phyloP scores from a whole-genome alignment of 2,888 invertebrate species.

The Oxystoma pomonae region DNA sequence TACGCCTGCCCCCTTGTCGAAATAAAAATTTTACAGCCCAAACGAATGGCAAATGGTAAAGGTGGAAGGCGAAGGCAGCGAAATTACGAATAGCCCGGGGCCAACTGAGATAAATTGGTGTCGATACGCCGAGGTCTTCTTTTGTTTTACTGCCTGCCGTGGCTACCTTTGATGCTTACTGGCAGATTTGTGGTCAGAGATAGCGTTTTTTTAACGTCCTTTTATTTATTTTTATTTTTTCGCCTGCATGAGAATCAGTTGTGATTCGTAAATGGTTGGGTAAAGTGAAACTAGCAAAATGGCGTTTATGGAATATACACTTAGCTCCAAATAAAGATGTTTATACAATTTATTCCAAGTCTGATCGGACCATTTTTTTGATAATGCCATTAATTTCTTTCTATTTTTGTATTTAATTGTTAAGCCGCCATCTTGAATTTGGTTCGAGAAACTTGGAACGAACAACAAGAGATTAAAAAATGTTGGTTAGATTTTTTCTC shows the following conservation, averaged over 20 bases:
- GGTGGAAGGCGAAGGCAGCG: not conserved
- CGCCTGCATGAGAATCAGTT: not conserved
- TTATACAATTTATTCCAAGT: no score
- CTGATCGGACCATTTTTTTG: no score
- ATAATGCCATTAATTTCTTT: no score
- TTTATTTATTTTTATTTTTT: not conserved
- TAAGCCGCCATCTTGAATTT: no score
- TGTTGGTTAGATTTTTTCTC: no score
- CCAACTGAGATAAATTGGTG: slow-evolving; percentile 14
- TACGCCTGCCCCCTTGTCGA: not conserved
- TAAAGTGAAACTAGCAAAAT: no score
- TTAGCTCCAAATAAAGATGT: no score
- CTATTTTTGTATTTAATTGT: no score
- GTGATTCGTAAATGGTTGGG: no score
- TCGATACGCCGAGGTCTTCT: slow-evolving; percentile 10
- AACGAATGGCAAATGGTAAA: not conserved
- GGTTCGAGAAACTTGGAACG: no score
- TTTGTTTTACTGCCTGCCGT: slow-evolving; percentile 11
- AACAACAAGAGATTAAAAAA: no score
- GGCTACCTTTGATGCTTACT: slow-evolving; percentile 9
- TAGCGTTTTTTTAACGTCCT: not conserved
- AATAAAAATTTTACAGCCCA: not conserved
- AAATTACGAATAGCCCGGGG: slow-evolving; percentile 8
- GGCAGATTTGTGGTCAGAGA: not conserved
- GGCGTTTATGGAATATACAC: no score